Percentiles rank a stretch among this genome's conserved stretches.
These are phyloP conservation scores for Ameiurus melas DNA, from an alignment of 2,113 vertebrate genomes.

Conservation along the genomic window DNA sequence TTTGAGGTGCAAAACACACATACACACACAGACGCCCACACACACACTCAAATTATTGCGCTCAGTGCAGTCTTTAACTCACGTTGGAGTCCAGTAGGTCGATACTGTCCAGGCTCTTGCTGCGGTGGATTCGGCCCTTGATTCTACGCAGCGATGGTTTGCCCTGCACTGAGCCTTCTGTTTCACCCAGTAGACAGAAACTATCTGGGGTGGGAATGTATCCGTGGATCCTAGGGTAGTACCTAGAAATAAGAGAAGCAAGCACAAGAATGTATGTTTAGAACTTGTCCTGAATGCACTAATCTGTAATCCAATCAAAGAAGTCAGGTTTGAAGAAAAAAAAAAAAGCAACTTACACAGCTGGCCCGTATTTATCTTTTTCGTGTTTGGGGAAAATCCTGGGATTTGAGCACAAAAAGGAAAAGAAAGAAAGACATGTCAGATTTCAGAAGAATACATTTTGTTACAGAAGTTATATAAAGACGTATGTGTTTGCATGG, in stretches of 20 bases:
- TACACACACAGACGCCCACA: constrained; percentile 32
- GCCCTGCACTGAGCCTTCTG: constrained; percentile 86
- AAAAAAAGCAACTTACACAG: constrained; percentile 50
- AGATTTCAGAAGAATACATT: background rate
- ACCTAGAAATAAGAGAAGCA: constrained; percentile 35
- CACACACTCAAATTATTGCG: constrained; percentile 37
- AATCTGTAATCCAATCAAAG: background rate
- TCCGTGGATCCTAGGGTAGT: constrained; percentile 48
- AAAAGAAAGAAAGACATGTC: constrained; percentile 23
- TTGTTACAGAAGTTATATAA: background rate
- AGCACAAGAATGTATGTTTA: background rate
- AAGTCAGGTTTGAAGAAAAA: background rate
- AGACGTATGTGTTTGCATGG: background rate
- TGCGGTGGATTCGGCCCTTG: constrained; percentile 93
- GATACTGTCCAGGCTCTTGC: constrained; percentile 92
- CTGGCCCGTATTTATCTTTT: constrained; percentile 59
- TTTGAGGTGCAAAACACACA: background rate
- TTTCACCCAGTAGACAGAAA: constrained; percentile 70
- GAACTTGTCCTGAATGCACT: background rate
- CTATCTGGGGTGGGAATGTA: constrained; percentile 44
- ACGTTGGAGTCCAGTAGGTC: constrained; percentile 94
- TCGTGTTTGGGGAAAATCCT: constrained; percentile 58
- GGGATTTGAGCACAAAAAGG: constrained; percentile 31
- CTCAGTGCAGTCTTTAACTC: constrained; percentile 70
- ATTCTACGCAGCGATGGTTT: constrained; percentile 95